A percentile compares a stretch with the other conserved stretches of the same genome.
Evolutionary conservation across 2,888 invertebrate genomes (phyloP).

Genomic region (Campoplex capitator): DNA sequence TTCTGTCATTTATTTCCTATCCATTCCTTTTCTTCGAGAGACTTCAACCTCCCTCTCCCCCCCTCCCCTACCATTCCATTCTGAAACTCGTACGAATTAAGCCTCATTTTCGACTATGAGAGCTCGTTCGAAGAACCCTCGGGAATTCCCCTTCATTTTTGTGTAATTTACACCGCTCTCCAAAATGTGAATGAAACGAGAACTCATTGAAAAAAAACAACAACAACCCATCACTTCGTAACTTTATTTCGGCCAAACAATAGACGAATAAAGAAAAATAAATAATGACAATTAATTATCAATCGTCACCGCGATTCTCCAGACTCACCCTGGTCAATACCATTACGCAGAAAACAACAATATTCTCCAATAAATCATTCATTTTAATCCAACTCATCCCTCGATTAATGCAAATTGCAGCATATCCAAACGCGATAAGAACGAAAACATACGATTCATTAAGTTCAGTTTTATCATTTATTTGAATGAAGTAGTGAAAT

Average conservation of each 20-base stretch:
- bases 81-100: neutral
- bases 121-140: neutral
- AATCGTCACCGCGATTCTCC: neutral
- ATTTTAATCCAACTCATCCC: neutral
- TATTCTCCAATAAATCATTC: neutral
- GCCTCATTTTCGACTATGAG: constrained; percentile 3
- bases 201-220: constrained; percentile 23
- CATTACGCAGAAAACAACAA: neutral
- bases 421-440: neutral
- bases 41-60: neutral
- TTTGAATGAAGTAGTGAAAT: no score
- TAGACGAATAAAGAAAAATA: neutral
- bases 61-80: neutral
- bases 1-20: constrained; percentile 36
- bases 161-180: neutral
- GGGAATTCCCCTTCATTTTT: constrained; percentile 9
- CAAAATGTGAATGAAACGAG: constrained; percentile 4
- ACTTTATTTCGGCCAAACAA: neutral
- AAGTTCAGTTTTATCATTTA: neutral
- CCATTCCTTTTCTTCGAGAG: neutral
- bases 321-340: neutral
- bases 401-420: constrained; percentile 9
- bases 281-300: neutral
- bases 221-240: neutral
- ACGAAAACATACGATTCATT: neutral